Conservation (phyloP, 2,888 invertebrate genomes). For the Bellardia pandia region DNA sequence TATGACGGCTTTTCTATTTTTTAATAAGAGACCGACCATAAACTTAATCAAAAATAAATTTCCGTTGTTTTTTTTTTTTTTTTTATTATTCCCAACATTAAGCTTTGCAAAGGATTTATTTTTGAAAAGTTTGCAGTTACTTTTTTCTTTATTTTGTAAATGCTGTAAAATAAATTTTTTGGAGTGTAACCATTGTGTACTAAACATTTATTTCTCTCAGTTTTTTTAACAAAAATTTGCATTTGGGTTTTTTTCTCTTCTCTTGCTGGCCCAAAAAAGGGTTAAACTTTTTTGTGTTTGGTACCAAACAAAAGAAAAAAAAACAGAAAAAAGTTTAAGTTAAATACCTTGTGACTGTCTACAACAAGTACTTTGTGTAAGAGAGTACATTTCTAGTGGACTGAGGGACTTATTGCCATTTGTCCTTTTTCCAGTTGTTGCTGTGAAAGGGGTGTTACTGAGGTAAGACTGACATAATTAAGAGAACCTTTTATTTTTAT, state of each 20-base stretch:
- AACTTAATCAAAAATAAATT: conserved; percentile 73
- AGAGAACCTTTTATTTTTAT: conserved; percentile 54
- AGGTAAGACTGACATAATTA: conserved; percentile 64
- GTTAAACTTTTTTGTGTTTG: conserved; percentile 54
- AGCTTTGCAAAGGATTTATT: conserved; percentile 55
- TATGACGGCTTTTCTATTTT: conserved; percentile 16
- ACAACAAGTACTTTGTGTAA: not conserved
- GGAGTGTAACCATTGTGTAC: conserved; percentile 16
- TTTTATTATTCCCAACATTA: not conserved
- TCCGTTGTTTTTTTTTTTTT: conserved; percentile 20
- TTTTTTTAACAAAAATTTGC: conserved; percentile 61
- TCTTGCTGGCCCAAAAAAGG: conserved; percentile 64
- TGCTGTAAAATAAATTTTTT: conserved; percentile 31
- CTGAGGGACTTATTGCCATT: conserved; percentile 24
- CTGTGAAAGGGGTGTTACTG: conserved; percentile 31
- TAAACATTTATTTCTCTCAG: conserved; percentile 6
- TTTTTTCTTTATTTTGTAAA: conserved; percentile 15
- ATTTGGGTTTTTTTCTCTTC: conserved; percentile 42
- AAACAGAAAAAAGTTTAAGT: conserved; percentile 6
- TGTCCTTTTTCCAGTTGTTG: conserved; percentile 36
- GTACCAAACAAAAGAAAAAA: not conserved
- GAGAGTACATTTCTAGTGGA: not conserved
- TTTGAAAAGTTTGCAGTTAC: conserved; percentile 57
- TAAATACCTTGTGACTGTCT: conserved; percentile 49
- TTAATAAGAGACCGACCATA: conserved; percentile 29